phyloP scores from a whole-genome alignment of 2,797 vertebrate genomes.

The Gobionotothen gibberifrons region DNA sequence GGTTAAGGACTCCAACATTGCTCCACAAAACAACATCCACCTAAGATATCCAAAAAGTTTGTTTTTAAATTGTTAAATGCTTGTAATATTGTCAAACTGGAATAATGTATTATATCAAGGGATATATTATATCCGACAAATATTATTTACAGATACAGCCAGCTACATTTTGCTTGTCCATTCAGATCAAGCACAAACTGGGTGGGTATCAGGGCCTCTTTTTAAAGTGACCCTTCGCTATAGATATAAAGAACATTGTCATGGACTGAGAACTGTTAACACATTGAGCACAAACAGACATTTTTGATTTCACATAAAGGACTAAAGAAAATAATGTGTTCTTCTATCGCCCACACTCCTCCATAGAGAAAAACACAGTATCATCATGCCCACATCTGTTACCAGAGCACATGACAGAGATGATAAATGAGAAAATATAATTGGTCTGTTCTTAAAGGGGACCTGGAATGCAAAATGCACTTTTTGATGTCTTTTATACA shows the following conservation, averaged over 20 bases:
- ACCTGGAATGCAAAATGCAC: too few relatives aligned
- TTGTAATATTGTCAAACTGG: neutral
- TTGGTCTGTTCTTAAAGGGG: slow-evolving; percentile 1
- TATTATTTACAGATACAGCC: neutral
- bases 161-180: too few relatives aligned
- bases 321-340: neutral
- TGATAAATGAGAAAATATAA: neutral
- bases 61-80: neutral
- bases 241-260: too few relatives aligned
- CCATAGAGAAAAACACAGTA: neutral
- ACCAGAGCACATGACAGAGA: neutral
- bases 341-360: neutral
- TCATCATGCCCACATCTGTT: neutral
- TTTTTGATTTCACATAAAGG: neutral
- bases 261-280: too few relatives aligned
- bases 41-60: neutral
- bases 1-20: too few relatives aligned
- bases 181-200: too few relatives aligned
- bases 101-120: neutral
- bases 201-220: too few relatives aligned
- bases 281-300: too few relatives aligned
- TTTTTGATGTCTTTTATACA: too few relatives aligned
- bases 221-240: too few relatives aligned
- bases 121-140: neutral
- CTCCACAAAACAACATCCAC: neutral